phyloP scores from a whole-genome alignment of 2,113 vertebrate species.

The Dipodomys merriami region DNA sequence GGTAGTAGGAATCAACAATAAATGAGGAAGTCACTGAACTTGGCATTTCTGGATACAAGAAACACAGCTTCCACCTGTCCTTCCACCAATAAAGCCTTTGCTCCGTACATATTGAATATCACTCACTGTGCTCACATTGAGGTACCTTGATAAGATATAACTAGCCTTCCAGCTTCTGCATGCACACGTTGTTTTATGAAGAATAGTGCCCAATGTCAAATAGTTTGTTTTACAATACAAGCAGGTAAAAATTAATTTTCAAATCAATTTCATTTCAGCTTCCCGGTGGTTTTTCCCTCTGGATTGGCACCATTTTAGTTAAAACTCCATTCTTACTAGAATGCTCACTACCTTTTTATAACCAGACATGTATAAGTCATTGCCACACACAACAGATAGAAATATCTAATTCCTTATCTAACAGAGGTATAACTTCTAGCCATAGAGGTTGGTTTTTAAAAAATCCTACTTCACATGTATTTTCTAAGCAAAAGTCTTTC shows the following conservation, averaged over 20 bases:
- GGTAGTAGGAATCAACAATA: not conserved
- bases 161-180: not conserved
- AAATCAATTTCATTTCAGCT: not conserved
- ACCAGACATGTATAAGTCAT: not conserved
- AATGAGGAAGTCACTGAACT: not conserved
- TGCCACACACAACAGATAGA: not conserved
- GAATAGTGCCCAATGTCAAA: not conserved
- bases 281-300: conserved; percentile 28
- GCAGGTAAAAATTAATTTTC: not conserved
- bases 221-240: conserved; percentile 16
- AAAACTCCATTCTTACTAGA: not conserved
- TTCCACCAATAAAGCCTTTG: not conserved
- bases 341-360: not conserved
- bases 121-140: not conserved
- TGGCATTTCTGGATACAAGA: not conserved
- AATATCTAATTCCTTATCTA: not conserved
- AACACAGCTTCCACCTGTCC: not conserved
- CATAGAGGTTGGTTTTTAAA: not conserved
- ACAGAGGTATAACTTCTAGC: not conserved
- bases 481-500: conserved; percentile 23
- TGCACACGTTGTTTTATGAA: not conserved
- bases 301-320: not conserved
- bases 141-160: not conserved
- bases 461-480: not conserved
- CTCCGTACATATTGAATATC: not conserved